Base-by-base conservation (phyloP, 2,888 invertebrate genomes). In the Bhutanitis thaidina region DNA sequence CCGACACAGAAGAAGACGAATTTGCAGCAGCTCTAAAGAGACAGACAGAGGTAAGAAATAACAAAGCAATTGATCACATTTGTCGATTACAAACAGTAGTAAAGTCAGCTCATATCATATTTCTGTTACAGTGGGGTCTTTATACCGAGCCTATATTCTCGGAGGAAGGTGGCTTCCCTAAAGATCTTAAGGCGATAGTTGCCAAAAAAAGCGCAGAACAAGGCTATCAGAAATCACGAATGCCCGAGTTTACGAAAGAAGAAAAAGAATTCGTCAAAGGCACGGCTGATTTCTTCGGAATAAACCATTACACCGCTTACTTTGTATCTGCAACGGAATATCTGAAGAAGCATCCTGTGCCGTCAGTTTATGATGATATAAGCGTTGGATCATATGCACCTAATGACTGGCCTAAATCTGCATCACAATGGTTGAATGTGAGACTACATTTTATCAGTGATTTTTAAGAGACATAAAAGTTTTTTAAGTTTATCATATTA, bases 231-330 rank as follows among this genome's bases (percentile, higher is more conserved):
- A 59, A 66, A 46, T 71, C 76, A 9, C 60, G 77, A 29, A 52
- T 77, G 49, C 72, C 72, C n/a, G 65, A 69, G 38, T 69, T 71
- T 20, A 69, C 72, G 5, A 61, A 66, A 0, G 70, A 74, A 40
- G 77, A 80, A 53, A 64, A 60, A 7, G 57, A 56, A 0, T 70
- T 74, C 2, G 70, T 73, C 0, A 70, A 62, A 43, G 87, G 87
- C 2, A 16, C 77, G 0, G 57, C 64, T 0, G 88, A 87, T 54
- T 88, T 85, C 64, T 74, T 84, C 12, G 84, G 94, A 0, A 79
- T 95, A 2, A 95, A 95, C 64, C 91, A 93, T 53, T 96, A 95
- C 67, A 91, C 93, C 0, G 71, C 90, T 0, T 61, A 1, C 0
- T 27, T 71, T 1, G 48, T 77, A 8, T 74, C 77, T 0, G 74